phyloP scores from a whole-genome alignment of 1,140 invertebrate species.

The Cataglyphis hispanica region DNA sequence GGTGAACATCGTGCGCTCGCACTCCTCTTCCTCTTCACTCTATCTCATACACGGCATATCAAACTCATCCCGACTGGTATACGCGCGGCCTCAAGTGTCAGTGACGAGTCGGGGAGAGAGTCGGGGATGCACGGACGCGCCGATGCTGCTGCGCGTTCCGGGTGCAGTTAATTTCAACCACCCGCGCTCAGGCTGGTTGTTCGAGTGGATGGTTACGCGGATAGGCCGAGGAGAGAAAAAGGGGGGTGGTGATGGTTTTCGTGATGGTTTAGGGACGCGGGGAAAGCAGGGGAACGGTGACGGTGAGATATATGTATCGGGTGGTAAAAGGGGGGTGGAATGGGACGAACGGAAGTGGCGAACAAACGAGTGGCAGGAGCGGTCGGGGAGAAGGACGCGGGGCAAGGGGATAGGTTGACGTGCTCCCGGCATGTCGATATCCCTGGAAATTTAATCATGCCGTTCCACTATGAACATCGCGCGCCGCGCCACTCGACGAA shows the following conservation, averaged over 20 bases:
- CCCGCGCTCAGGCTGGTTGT: constrained; percentile 38
- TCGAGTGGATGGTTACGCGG: constrained; percentile 63
- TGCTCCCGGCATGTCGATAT: constrained; percentile 82
- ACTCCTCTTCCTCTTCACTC: neutral
- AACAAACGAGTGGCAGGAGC: constrained; percentile 40
- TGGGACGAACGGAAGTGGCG: constrained; percentile 25
- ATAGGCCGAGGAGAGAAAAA: constrained; percentile 74
- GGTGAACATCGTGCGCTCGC: constrained; percentile 30
- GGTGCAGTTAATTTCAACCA: constrained; percentile 73
- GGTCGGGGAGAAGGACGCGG: constrained; percentile 61
- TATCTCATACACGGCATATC: constrained; percentile 32
- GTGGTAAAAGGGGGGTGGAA: constrained; percentile 33
- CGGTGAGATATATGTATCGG: constrained; percentile 65
- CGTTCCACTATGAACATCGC: constrained; percentile 76
- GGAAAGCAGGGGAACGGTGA: neutral
- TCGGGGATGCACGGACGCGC: constrained; percentile 40
- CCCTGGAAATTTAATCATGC: constrained; percentile 82
- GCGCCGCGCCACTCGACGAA: constrained; percentile 72
- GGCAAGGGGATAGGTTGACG: constrained; percentile 74
- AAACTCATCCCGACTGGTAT: constrained; percentile 40
- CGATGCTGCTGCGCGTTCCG: constrained; percentile 55
- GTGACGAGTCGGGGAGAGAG: neutral
- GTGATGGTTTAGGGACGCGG: constrained; percentile 8
- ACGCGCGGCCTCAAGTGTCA: constrained; percentile 55
- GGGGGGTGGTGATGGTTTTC: constrained; percentile 53